phyloP scores from a whole-genome alignment of 2,888 invertebrate species.

The Ptilodon capucinus region DNA sequence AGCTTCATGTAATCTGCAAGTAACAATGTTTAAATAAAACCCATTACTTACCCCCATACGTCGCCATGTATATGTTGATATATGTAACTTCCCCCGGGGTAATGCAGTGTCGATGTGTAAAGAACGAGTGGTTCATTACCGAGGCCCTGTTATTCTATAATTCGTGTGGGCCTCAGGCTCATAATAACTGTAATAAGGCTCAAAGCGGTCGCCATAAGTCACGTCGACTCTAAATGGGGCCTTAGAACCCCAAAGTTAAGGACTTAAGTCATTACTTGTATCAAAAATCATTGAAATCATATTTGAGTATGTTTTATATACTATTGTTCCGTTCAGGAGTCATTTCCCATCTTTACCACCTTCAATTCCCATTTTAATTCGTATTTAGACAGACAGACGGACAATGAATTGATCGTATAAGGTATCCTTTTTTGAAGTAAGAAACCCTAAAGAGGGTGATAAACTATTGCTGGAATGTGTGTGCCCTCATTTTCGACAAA shows the following conservation, averaged over 20 bases:
- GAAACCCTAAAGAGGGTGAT: no score
- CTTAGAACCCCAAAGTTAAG: no score
- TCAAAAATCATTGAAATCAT: no score
- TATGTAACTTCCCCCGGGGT: slow-evolving; percentile 39
- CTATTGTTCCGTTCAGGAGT: no score
- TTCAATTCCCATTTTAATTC: no score
- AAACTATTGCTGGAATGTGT: no score
- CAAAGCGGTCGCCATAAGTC: slow-evolving; percentile 61
- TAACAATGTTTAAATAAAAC: slow-evolving; percentile 22
- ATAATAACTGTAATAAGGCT: slow-evolving; percentile 73
- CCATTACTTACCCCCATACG: slow-evolving; percentile 18
- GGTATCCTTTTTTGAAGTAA: no score
- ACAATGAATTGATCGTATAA: no score
- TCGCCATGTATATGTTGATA: slow-evolving; percentile 29
- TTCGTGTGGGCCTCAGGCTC: slow-evolving; percentile 55
- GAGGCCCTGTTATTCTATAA: slow-evolving; percentile 54
- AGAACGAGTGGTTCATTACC: slow-evolving; percentile 28
- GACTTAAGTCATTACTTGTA: no score
- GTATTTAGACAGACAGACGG: not conserved
- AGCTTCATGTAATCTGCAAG: slow-evolving; percentile 24
- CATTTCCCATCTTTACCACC: no score
- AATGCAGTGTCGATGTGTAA: slow-evolving; percentile 38
- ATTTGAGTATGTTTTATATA: no score
- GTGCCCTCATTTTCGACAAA: no score
- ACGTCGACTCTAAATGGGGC: slow-evolving; percentile 41